These are phyloP conservation scores for Ridgeia piscesae DNA, from an alignment of 1,140 invertebrate genomes.

Conservation along the genomic window DNA sequence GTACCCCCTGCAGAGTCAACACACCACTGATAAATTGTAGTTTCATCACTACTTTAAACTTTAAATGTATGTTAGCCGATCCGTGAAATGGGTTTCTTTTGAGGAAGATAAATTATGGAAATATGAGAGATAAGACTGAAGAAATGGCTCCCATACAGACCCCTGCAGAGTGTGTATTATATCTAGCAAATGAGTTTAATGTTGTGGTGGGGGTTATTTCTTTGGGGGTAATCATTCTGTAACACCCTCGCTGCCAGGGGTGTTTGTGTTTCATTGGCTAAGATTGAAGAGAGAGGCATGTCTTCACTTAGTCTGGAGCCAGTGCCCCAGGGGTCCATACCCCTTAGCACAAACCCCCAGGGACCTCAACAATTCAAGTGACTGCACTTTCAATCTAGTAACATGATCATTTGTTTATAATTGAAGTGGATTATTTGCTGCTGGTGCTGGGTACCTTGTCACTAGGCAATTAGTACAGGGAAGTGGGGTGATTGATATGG, in stretches of 20 bases:
- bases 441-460: background rate
- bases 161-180: background rate
- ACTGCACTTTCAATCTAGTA: background rate
- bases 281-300: background rate
- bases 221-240: background rate
- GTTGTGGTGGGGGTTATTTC: background rate
- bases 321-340: background rate
- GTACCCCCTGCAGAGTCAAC: background rate
- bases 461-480: background rate
- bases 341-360: background rate
- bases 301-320: conserved; percentile 3
- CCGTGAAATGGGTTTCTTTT: background rate
- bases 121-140: background rate
- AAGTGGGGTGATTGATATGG: background rate
- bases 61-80: background rate
- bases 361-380: background rate
- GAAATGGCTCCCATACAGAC: background rate
- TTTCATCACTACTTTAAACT: background rate
- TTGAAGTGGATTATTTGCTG: conserved; percentile 1
- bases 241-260: background rate
- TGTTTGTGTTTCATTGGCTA: background rate
- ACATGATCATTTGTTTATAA: background rate
- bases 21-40: background rate
- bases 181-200: background rate
- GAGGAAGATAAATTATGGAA: background rate